These are phyloP conservation scores for Drosophila pseudotalamancana DNA, from an alignment of 2,888 invertebrate genomes.

Conservation along the genomic window DNA sequence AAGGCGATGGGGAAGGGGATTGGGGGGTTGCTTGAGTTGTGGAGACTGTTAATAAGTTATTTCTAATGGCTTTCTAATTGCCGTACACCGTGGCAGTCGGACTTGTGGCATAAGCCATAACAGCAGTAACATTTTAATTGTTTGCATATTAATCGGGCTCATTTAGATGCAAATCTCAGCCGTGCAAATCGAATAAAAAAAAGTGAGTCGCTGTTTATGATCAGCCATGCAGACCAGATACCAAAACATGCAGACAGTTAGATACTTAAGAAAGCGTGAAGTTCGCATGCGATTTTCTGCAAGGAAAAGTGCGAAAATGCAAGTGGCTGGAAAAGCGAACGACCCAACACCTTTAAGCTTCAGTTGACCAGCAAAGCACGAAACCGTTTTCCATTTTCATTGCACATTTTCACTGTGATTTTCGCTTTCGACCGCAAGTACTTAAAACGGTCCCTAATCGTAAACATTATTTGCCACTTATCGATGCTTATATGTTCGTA, in stretches of 20 bases:
- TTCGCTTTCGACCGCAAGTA: conserved; percentile 59
- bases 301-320: conserved; percentile 66
- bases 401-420: conserved; percentile 13
- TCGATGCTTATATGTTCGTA: too few relatives aligned
- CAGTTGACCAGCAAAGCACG: conserved; percentile 35
- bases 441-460: neutral
- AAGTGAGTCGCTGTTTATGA: neutral
- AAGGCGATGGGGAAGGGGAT: neutral
- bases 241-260: conserved; percentile 5
- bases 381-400: conserved; percentile 46
- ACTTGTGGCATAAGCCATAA: conserved; percentile 44
- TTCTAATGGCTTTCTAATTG: conserved; percentile 79
- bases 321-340: conserved; percentile 48
- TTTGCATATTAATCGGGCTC: conserved; percentile 57
- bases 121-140: conserved; percentile 74
- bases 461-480: neutral
- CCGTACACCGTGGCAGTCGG: conserved; percentile 30
- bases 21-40: neutral
- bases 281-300: conserved; percentile 60
- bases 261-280: conserved; percentile 67
- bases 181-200: conserved; percentile 10
- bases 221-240: conserved; percentile 24
- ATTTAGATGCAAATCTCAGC: conserved; percentile 72
- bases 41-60: conserved; percentile 67
- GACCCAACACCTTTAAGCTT: conserved; percentile 10